Base-by-base conservation (phyloP, 2,797 vertebrate species). In the Epinephelus malabaricus region DNA sequence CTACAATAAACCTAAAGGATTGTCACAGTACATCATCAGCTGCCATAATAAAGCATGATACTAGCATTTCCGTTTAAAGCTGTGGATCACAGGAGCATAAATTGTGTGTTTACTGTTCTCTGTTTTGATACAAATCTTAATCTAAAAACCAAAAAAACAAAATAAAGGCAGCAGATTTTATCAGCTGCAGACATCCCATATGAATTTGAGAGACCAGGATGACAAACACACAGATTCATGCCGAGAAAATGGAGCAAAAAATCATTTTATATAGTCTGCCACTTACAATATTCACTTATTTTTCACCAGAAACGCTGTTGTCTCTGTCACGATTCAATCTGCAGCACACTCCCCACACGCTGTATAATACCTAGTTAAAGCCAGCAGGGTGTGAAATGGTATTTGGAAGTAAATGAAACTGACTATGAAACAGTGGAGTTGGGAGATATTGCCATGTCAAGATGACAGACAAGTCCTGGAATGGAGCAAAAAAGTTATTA, bases 351-450 rank as follows among this genome's bases (percentile, higher is more conserved):
- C 96, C 95, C 93, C 95, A 94, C 97, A 96, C 92, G 97, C 97
- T 97, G 97, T 97, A 95, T 95, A 95, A 95, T 95, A 95, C 94
- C 95, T 95, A 95, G 95, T 98, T 97, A 98, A 98, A 98, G 97
- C 97, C 97, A 98, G 97, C 97, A 97, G 97, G 97, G 97, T 98
- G 97, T 98, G 97, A 98, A 98, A 98, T 98, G 97, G 97, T 97
- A 97, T 98, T 98, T 98, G 97, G 97, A 98, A 98, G 98, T 98
- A 98, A 98, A 98, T 98, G 97, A 98, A 98, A 98, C 95, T 96
- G 95, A 97, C 96, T 97, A 96, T 94, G 94, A 95, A 95, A 94
- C 96, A 95, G 95, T 96, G 96, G 96, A 96, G 96, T 96, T 95
- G 96, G 96, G 94, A 97, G 97, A 98, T 97, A 98, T 98, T 98